phyloP scores from a whole-genome alignment of 2,113 vertebrate species.

The Silurus glanis region DNA sequence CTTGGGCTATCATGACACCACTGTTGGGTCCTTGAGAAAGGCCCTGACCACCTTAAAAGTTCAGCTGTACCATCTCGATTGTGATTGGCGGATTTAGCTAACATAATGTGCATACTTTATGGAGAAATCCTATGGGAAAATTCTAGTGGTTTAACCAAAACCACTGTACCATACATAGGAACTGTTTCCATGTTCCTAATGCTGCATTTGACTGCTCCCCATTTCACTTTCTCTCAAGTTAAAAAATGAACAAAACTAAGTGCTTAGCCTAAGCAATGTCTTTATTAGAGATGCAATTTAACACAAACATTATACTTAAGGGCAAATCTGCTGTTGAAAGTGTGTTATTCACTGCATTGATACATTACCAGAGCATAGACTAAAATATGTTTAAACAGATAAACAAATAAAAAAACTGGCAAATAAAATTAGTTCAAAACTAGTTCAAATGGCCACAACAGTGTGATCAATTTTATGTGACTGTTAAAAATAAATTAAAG shows the following conservation, averaged over 20 bases:
- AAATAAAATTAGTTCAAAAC: constrained; percentile 6
- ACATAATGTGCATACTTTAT: neutral
- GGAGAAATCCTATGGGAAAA: too few relatives aligned
- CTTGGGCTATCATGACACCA: too few relatives aligned
- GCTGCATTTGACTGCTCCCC: neutral
- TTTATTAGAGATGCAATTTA: constrained; percentile 43
- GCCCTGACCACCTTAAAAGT: too few relatives aligned
- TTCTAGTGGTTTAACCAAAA: neutral
- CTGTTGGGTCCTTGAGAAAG: too few relatives aligned
- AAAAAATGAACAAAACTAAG: constrained; percentile 9
- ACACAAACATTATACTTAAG: constrained; percentile 40
- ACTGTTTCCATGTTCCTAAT: neutral
- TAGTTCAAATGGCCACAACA: constrained; percentile 21
- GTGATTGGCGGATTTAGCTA: neutral
- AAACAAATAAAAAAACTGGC: neutral
- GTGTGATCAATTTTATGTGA: neutral
- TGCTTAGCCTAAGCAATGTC: constrained; percentile 21
- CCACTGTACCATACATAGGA: neutral
- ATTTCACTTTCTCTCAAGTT: neutral
- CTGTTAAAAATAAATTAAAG: neutral
- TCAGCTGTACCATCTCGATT: neutral
- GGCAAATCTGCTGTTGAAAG: neutral
- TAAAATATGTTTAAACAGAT: constrained; percentile 21
- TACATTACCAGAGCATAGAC: constrained; percentile 17
- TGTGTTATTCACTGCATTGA: constrained; percentile 29